Evolutionary conservation across 2,113 vertebrate genomes (phyloP).

Genomic region (Otolemur garnettii): DNA sequence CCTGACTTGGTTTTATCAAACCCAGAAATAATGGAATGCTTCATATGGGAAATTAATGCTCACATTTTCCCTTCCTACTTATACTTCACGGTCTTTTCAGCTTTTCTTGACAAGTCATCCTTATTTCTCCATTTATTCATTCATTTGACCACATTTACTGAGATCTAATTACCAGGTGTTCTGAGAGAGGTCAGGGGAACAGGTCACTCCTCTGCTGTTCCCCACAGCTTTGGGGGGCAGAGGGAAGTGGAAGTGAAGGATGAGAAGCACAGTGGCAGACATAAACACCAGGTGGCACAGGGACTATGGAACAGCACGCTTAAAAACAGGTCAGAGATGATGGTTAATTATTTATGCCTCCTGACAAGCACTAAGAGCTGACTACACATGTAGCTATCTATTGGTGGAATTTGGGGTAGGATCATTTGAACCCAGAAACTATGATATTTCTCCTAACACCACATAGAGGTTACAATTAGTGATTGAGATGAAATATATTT

Average conservation of each 20-base stretch:
- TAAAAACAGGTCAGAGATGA: background rate
- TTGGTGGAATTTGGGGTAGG: background rate
- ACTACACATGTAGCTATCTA: background rate
- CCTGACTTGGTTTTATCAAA: background rate
- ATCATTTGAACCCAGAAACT: background rate
- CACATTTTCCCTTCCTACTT: background rate
- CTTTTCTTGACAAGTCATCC: constrained; percentile 23
- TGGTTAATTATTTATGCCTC: background rate
- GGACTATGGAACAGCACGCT: background rate
- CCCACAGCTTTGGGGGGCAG: background rate
- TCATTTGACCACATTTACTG: background rate
- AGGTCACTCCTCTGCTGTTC: background rate
- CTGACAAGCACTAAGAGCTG: background rate
- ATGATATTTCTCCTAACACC: background rate
- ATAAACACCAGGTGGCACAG: background rate
- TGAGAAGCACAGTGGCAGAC: background rate
- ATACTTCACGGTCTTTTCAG: background rate
- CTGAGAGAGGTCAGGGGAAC: background rate
- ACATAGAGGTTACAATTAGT: background rate
- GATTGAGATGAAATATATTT: background rate
- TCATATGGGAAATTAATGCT: background rate
- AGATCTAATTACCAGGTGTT: constrained; percentile 12
- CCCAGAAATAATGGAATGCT: background rate
- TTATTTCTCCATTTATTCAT: background rate
- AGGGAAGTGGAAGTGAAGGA: background rate